A percentile compares a stretch with the other conserved stretches of the same genome.
Evolutionary conservation across 2,888 invertebrate genomes (phyloP).

Genomic region (Mesochorus sp.): DNA sequence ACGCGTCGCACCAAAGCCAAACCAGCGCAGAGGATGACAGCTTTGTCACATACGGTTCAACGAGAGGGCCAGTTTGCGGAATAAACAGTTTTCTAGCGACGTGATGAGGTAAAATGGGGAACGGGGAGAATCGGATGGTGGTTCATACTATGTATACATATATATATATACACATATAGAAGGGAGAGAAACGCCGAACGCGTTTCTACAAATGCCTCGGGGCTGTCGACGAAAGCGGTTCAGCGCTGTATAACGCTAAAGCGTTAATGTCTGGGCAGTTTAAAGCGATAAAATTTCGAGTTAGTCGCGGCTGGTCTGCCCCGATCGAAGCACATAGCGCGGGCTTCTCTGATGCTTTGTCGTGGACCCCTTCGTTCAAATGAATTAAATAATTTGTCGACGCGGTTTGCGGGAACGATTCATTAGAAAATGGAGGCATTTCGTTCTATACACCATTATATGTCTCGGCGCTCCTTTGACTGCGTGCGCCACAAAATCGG

Average conservation of each 20-base stretch:
- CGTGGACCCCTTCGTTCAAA: slow-evolving; percentile 7
- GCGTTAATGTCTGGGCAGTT: slow-evolving; percentile 36
- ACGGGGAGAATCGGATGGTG: slow-evolving; percentile 31
- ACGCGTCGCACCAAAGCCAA: slow-evolving; percentile 59
- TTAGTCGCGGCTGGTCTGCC: background rate
- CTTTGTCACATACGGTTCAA: slow-evolving; percentile 58
- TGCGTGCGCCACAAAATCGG: background rate
- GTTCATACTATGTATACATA: slow-evolving; percentile 4
- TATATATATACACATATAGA: slow-evolving; percentile 22
- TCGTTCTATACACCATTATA: background rate
- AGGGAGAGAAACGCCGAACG: slow-evolving; percentile 27
- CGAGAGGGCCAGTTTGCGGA: slow-evolving; percentile 61
- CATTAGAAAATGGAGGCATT: slow-evolving; percentile 34
- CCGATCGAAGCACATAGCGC: background rate
- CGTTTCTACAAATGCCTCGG: slow-evolving; percentile 41
- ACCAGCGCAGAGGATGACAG: slow-evolving; percentile 63
- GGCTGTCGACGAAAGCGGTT: slow-evolving; percentile 4
- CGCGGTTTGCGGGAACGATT: slow-evolving; percentile 13
- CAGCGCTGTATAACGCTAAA: slow-evolving; percentile 36
- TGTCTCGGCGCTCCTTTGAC: background rate
- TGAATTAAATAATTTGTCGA: slow-evolving; percentile 49
- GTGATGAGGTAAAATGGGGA: slow-evolving; percentile 39
- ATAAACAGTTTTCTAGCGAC: slow-evolving; percentile 60
- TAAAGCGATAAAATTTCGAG: slow-evolving; percentile 19
- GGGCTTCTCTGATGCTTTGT: slow-evolving; percentile 2